These are phyloP conservation scores for Ichneumoninae sp. DNA, from an alignment of 2,888 invertebrate genomes.

Conservation along the genomic window DNA sequence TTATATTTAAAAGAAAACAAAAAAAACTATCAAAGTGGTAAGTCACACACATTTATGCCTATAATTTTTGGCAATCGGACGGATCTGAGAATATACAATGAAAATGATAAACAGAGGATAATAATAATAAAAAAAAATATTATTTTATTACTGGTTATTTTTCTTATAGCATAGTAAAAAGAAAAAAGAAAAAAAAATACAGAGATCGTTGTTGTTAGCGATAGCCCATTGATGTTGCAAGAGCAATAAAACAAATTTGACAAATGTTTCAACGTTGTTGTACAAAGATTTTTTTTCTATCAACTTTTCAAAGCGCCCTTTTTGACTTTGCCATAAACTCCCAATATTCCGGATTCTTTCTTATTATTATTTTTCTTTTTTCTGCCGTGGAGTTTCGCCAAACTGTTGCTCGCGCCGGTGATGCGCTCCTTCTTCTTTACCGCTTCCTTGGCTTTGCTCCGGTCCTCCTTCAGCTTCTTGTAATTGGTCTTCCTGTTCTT, in stretches of 20 bases:
- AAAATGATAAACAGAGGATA: constrained; percentile 37
- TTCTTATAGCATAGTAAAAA: constrained; percentile 74
- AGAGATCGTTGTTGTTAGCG: constrained; percentile 74
- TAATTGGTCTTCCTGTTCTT: constrained; percentile 89
- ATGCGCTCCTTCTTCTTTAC: constrained; percentile 79
- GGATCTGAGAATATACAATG: constrained; percentile 42
- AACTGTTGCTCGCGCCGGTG: constrained; percentile 74
- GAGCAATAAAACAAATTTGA: constrained; percentile 66
- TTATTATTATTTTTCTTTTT: constrained; percentile 46
- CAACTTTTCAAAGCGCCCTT: constrained; percentile 60
- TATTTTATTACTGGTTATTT: constrained; percentile 82
- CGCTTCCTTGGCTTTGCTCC: constrained; percentile 85
- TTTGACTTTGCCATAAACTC: constrained; percentile 78
- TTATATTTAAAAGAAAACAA: constrained; percentile 60
- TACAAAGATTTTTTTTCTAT: constrained; percentile 1
- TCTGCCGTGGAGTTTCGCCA: constrained; percentile 66
- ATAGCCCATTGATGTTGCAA: constrained; percentile 74
- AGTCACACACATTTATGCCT: constrained; percentile 69
- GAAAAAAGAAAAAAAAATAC: constrained; percentile 46
- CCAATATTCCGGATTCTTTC: constrained; percentile 74
- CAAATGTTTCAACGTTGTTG: constrained; percentile 70
- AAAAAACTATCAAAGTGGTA: constrained; percentile 46
- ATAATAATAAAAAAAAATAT: constrained; percentile 73
- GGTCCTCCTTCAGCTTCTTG: constrained; percentile 88
- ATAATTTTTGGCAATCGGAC: constrained; percentile 54